Evolutionary conservation across 2,113 vertebrate genomes (phyloP).

Genomic region (Haplochromis vanheusdeni): DNA sequence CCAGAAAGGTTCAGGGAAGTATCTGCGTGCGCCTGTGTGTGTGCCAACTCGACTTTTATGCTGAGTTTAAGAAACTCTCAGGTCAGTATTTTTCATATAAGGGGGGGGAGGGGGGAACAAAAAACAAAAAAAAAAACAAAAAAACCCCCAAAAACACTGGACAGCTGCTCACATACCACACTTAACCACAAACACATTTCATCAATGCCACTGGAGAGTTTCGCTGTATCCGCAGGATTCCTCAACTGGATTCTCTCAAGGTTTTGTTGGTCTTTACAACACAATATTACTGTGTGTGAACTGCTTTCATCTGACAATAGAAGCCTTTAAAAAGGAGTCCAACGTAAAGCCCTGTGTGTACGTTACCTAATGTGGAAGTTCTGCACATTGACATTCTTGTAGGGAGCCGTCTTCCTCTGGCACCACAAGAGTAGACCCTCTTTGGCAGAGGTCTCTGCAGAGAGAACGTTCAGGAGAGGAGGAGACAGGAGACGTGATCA

Average conservation of each 20-base stretch:
- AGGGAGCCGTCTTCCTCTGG: conserved; percentile 92
- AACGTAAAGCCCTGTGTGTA: not conserved
- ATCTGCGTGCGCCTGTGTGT: not conserved
- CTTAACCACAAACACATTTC: not conserved
- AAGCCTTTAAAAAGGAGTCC: not conserved
- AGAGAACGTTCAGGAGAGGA: not conserved
- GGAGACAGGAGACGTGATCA: not conserved
- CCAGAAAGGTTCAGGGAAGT: not conserved
- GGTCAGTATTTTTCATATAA: not conserved
- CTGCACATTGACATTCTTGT: conserved; percentile 96
- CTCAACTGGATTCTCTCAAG: not conserved
- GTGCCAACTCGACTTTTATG: accelerated
- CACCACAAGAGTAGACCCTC: conserved; percentile 93
- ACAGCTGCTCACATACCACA: not conserved
- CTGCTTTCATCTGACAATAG: accelerated
- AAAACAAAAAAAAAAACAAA: accelerated
- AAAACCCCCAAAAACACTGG: not conserved
- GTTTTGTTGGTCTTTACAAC: not conserved
- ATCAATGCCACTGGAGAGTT: not conserved
- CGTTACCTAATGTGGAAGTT: conserved; percentile 93
- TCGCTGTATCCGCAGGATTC: not conserved
- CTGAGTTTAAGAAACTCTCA: not conserved
- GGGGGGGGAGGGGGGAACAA: accelerated
- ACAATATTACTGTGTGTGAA: not conserved
- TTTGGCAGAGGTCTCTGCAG: conserved; percentile 91